These are phyloP conservation scores for Aspidiotus rigidus DNA, from an alignment of 2,888 invertebrate genomes.

Conservation along the genomic window DNA sequence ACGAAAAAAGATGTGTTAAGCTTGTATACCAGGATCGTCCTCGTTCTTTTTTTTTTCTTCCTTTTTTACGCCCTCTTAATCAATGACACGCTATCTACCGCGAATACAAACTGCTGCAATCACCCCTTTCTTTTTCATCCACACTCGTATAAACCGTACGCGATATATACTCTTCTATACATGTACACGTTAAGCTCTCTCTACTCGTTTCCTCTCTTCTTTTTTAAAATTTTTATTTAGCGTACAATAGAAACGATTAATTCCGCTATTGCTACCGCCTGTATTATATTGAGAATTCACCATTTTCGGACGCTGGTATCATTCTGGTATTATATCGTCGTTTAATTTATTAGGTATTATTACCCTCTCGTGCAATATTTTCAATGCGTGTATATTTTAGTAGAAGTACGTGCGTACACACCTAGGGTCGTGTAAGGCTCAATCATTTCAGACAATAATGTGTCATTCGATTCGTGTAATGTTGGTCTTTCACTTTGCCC, in stretches of 20 bases:
- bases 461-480: constrained; percentile 13
- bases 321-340: constrained; percentile 14
- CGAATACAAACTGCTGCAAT: constrained; percentile 21
- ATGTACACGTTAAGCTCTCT: no score
- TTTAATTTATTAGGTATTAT: constrained; percentile 29
- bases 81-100: constrained; percentile 28
- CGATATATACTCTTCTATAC: no score
- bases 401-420: not conserved
- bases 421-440: not conserved
- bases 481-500: constrained; percentile 9
- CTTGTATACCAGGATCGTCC: not conserved
- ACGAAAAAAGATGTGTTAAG: constrained; percentile 13
- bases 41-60: constrained; percentile 8
- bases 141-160: not conserved
- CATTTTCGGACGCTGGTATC: constrained; percentile 22
- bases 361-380: constrained; percentile 10
- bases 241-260: constrained; percentile 24
- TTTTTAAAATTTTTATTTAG: not conserved
- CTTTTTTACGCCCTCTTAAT: constrained; percentile 31
- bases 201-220: not conserved
- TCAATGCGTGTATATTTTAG: not conserved
- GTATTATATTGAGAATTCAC: constrained; percentile 21
- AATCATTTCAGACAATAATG: constrained; percentile 4
- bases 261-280: constrained; percentile 27
- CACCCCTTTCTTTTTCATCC: constrained; percentile 10